These are phyloP conservation scores for Amblyopsis rosae DNA, from an alignment of 2,113 vertebrate species.

Conservation along the genomic window DNA sequence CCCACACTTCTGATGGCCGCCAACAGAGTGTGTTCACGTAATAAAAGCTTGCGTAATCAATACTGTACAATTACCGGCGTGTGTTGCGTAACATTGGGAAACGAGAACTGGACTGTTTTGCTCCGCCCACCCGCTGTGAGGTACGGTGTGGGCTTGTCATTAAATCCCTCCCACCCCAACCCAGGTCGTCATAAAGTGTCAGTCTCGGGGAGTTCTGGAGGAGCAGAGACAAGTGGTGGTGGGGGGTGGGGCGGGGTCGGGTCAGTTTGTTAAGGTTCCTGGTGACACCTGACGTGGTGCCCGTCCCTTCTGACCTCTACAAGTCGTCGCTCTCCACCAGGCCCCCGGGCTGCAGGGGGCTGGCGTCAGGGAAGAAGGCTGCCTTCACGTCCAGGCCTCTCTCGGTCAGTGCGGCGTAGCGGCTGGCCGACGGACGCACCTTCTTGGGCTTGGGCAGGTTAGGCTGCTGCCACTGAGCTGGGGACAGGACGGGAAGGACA, in stretches of 20 bases:
- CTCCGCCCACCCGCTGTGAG: slow-evolving; percentile 22
- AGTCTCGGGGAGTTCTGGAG: slow-evolving; percentile 24
- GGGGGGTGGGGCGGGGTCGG: slow-evolving; percentile 7
- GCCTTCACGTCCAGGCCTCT: slow-evolving; percentile 96
- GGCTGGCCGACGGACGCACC: slow-evolving; percentile 92
- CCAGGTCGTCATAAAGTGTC: slow-evolving; percentile 13
- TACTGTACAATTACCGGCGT: slow-evolving; percentile 20
- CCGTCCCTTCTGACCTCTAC: slow-evolving; percentile 66
- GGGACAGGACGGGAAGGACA: neutral
- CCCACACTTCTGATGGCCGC: neutral
- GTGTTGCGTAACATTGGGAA: slow-evolving; percentile 33
- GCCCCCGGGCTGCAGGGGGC: slow-evolving; percentile 81
- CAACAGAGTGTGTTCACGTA: slow-evolving; percentile 37
- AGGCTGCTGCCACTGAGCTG: slow-evolving; percentile 96
- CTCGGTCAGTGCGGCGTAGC: slow-evolving; percentile 96
- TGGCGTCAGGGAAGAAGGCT: slow-evolving; percentile 95
- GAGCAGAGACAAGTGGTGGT: neutral
- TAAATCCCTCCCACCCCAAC: neutral
- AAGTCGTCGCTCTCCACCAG: slow-evolving; percentile 97
- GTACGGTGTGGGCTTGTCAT: neutral
- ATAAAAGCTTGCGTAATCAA: slow-evolving; percentile 37
- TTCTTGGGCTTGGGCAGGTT: slow-evolving; percentile 91
- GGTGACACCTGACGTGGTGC: neutral
- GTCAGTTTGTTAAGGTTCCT: slow-evolving; percentile 18
- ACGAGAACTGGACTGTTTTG: slow-evolving; percentile 28